These are phyloP conservation scores for Pogona vitticeps DNA, from an alignment of 2,113 vertebrate genomes.

Conservation along the genomic window DNA sequence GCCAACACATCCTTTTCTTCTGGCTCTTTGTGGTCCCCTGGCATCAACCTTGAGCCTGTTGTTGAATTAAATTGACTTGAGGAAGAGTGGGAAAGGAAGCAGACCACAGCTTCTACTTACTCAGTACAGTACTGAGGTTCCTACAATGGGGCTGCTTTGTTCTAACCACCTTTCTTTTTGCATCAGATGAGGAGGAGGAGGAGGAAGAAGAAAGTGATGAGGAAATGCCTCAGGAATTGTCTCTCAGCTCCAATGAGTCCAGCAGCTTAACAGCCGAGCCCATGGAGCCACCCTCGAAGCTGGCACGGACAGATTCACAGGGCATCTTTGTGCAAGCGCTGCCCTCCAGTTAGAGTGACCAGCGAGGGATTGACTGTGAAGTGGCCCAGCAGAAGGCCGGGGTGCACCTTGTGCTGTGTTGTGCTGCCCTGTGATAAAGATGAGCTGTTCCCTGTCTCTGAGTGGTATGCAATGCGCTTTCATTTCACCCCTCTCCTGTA, in stretches of 20 bases:
- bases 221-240: conserved; percentile 82
- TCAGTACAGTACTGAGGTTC: neutral
- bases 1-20: neutral
- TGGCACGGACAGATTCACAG: conserved; percentile 78
- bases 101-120: neutral
- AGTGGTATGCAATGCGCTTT: conserved; percentile 41
- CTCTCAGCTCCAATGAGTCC: conserved; percentile 73
- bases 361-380: conserved; percentile 6
- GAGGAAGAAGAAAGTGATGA: conserved; percentile 91
- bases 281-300: conserved; percentile 84
- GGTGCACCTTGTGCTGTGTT: conserved; percentile 19
- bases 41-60: too few relatives aligned
- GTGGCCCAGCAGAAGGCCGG: conserved; percentile 11
- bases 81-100: too few relatives aligned
- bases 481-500: neutral
- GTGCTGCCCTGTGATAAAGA: conserved; percentile 29
- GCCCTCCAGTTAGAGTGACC: conserved; percentile 65
- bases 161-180: neutral
- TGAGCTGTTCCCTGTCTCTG: conserved; percentile 34
- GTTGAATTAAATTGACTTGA: too few relatives aligned
- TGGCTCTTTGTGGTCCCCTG: too few relatives aligned
- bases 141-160: neutral
- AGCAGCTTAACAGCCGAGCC: conserved; percentile 73
- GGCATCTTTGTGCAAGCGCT: conserved; percentile 74
- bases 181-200: conserved; percentile 88